Evolutionary conservation across 2,113 vertebrate species (phyloP).

Genomic region (Beaufortia kweichowensis): DNA sequence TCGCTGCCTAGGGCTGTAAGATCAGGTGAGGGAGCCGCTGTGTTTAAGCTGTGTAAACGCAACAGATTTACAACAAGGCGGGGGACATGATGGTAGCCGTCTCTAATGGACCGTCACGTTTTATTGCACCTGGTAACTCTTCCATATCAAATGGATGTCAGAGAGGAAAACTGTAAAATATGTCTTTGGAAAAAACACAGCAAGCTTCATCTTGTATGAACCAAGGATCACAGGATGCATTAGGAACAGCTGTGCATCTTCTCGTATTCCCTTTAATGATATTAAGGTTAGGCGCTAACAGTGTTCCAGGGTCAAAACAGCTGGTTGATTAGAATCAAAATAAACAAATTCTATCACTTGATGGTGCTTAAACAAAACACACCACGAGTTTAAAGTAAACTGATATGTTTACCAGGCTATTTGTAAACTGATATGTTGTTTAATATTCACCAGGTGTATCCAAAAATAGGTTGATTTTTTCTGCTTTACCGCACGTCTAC

Average conservation of each 20-base stretch:
- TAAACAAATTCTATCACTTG: conserved; percentile 40
- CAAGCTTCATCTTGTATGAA: conserved; percentile 34
- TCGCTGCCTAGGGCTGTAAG: conserved; percentile 45
- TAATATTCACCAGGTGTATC: background rate
- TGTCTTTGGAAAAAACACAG: conserved; percentile 5
- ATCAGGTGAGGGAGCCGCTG: conserved; percentile 55
- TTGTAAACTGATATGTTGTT: conserved; percentile 26
- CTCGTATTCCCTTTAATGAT: conserved; percentile 55
- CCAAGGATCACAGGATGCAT: conserved; percentile 30
- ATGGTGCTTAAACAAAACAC: conserved; percentile 28
- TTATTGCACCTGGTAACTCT: conserved; percentile 53
- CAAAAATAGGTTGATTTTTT: background rate
- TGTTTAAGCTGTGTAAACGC: conserved; percentile 57
- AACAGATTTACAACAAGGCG: conserved; percentile 49
- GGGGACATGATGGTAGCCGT: conserved; percentile 16
- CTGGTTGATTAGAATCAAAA: conserved; percentile 45
- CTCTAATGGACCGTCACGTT: conserved; percentile 30
- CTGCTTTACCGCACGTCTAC: background rate
- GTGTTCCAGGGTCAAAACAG: conserved; percentile 49
- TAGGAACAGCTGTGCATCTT: conserved; percentile 47
- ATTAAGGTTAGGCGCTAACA: conserved; percentile 39
- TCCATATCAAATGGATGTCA: background rate
- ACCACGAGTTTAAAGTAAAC: background rate
- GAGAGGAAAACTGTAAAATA: conserved; percentile 20
- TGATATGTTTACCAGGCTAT: no score